phyloP scores from a whole-genome alignment of 2,113 vertebrate species.

The Pyxicephalus adspersus region DNA sequence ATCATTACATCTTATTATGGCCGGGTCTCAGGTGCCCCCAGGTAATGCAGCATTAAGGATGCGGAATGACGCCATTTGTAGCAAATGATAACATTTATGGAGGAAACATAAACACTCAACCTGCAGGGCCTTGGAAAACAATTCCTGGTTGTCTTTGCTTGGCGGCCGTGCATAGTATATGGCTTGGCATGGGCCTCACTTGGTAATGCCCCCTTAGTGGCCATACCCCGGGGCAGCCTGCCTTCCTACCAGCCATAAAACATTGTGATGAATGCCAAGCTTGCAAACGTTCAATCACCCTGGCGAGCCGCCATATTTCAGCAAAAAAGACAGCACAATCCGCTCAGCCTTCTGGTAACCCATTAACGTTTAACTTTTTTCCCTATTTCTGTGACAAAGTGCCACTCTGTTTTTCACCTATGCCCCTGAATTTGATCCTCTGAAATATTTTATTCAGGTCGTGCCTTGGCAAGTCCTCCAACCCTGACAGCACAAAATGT shows the following conservation, averaged over 20 bases:
- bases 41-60: neutral
- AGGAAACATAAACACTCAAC: neutral
- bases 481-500: no score
- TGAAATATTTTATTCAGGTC: no score
- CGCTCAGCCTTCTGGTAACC: no score
- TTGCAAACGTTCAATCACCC: neutral
- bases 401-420: no score
- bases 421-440: no score
- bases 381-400: no score
- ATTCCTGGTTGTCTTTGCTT: neutral
- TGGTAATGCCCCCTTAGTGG: slow-evolving; percentile 13
- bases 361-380: no score
- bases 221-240: slow-evolving; percentile 13
- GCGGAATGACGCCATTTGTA: neutral
- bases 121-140: neutral
- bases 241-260: neutral
- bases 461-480: no score
- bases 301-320: slow-evolving; percentile 18
- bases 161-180: neutral
- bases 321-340: neutral
- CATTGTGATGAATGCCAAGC: neutral
- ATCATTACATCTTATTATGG: neutral
- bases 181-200: neutral
- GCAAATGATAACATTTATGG: slow-evolving; percentile 31
- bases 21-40: neutral